These are phyloP conservation scores for Coluber constrictor DNA, from an alignment of 2,797 vertebrate species.

Conservation along the genomic window DNA sequence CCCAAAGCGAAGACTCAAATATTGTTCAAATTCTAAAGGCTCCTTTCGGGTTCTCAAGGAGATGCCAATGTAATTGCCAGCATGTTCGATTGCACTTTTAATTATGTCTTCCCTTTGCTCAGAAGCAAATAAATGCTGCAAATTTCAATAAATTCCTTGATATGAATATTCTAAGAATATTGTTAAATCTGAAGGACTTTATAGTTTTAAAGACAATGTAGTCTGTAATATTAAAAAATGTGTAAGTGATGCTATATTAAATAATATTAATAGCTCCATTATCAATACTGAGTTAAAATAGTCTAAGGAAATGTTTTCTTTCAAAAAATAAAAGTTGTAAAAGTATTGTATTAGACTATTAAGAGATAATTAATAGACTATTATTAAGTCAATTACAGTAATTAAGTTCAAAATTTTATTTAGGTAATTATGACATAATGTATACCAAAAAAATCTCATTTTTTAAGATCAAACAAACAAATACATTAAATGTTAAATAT, in stretches of 20 bases:
- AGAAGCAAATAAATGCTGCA: slow-evolving; percentile 94
- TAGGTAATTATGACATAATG: neutral
- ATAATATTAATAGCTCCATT: neutral
- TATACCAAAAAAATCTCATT: neutral
- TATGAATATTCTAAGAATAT: neutral
- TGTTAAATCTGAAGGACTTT: neutral
- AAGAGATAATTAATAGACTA: neutral
- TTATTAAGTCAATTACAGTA: too few species aligned
- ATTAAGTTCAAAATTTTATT: neutral
- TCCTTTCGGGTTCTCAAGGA: slow-evolving; percentile 89
- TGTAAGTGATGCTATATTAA: neutral
- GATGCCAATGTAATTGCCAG: slow-evolving; percentile 95
- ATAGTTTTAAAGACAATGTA: neutral
- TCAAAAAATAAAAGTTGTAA: neutral
- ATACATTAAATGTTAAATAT: neutral
- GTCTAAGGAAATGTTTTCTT: neutral
- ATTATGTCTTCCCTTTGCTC: slow-evolving; percentile 96
- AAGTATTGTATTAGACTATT: neutral
- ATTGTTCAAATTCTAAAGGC: slow-evolving; percentile 86
- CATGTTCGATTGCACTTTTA: slow-evolving; percentile 94
- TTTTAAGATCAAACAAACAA: neutral
- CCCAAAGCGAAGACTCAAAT: slow-evolving; percentile 86
- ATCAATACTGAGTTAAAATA: neutral
- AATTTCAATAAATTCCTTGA: slow-evolving; percentile 37
- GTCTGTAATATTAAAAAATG: neutral